phyloP scores from a whole-genome alignment of 1,140 invertebrate species.

The roundworm (Caenorhabditis elegans) region WBcel235 BX284602.5:4742001-4742500 shows the following conservation, averaged over 20 bases:
- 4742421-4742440: neutral
- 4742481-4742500: conserved; percentile 57
- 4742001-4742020: too few relatives aligned
- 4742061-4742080: too few relatives aligned
- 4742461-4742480: conserved; percentile 61
- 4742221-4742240: neutral
- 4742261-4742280: too few relatives aligned
- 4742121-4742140: too few relatives aligned
- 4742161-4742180: neutral
- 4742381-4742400: conserved; percentile 53
- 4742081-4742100: too few relatives aligned
- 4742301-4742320: conserved; percentile 51
- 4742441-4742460: conserved; percentile 52
- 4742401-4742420: conserved; percentile 37
- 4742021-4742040: too few relatives aligned
- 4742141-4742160: neutral
- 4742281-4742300: neutral
- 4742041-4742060: too few relatives aligned
- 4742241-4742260: neutral
- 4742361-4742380: conserved; percentile 56
- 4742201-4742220: neutral
- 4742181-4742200: neutral
- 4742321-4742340: conserved; percentile 47
- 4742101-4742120: too few relatives aligned
- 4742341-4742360: conserved; percentile 50